A percentile compares a stretch with the other conserved stretches of the same genome.
Evolutionary conservation across 2,797 vertebrate genomes (phyloP).

Genomic region (Cheirogaleus major): DNA sequence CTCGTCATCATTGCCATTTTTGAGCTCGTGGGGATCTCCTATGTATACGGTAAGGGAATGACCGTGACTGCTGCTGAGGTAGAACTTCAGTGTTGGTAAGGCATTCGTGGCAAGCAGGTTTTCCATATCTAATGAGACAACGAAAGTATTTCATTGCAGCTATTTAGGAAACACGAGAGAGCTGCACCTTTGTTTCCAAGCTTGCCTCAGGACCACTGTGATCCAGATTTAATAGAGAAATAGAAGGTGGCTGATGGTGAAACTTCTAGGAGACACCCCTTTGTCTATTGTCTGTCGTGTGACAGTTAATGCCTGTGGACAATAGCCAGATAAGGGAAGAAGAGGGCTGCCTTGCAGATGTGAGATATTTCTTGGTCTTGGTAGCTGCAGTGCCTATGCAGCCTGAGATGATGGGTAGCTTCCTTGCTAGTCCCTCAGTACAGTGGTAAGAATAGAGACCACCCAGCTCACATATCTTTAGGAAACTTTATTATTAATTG

Average conservation of each 20-base stretch:
- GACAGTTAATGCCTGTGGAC: not conserved
- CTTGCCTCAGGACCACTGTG: not conserved
- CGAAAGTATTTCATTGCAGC: not conserved
- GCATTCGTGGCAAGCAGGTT: accelerated
- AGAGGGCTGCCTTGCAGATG: not conserved
- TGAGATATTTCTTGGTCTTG: not conserved
- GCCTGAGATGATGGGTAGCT: not conserved
- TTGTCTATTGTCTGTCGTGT: not conserved
- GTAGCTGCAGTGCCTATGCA: too few species aligned
- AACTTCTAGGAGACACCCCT: not conserved
- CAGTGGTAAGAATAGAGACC: not conserved
- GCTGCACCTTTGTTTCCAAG: not conserved
- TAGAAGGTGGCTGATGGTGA: not conserved
- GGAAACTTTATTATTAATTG: not conserved
- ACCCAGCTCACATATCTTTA: not conserved
- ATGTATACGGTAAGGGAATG: slow-evolving; percentile 94
- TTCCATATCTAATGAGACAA: not conserved
- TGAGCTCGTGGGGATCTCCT: slow-evolving; percentile 96
- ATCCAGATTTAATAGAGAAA: not conserved
- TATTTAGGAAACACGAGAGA: not conserved
- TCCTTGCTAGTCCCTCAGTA: not conserved
- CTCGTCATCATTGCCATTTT: slow-evolving; percentile 98
- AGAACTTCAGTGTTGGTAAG: accelerated
- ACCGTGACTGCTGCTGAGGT: accelerated
- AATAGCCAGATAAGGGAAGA: not conserved